Evolutionary conservation across 2,113 vertebrate species (phyloP).

Genomic region (Cryptoleucopteryx plumbea): DNA sequence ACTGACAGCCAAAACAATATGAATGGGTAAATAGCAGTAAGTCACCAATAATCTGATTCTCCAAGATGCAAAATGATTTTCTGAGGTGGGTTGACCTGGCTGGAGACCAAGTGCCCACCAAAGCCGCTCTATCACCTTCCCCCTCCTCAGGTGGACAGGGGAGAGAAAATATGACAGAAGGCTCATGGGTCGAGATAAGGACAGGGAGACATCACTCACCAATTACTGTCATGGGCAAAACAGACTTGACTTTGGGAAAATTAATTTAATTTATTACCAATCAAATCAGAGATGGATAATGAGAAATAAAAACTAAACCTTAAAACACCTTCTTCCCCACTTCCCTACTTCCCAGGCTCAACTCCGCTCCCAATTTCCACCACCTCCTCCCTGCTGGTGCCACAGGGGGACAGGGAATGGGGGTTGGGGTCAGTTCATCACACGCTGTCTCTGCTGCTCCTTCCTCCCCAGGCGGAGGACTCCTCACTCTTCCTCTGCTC

Average conservation of each 20-base stretch:
- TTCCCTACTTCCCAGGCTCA: not conserved
- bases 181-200: not conserved
- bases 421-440: not conserved
- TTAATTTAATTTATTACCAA: not conserved
- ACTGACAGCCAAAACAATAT: not conserved
- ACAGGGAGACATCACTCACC: not conserved
- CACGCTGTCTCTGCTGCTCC: accelerated
- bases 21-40: not conserved
- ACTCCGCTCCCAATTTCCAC: not conserved
- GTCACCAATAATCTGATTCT: not conserved
- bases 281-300: not conserved
- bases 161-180: not conserved
- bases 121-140: not conserved
- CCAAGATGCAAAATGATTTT: not conserved
- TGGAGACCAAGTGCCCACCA: too few species aligned
- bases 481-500: too few species aligned
- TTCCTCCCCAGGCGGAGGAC: not conserved
- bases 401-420: too few species aligned
- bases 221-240: not conserved
- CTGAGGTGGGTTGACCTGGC: not conserved
- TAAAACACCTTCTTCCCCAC: not conserved
- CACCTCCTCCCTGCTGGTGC: not conserved
- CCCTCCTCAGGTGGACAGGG: too few species aligned
- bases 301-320: not conserved
- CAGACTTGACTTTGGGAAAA: not conserved